Conservation (phyloP, 2,888 invertebrate genomes). For the Apamea crenata region DNA sequence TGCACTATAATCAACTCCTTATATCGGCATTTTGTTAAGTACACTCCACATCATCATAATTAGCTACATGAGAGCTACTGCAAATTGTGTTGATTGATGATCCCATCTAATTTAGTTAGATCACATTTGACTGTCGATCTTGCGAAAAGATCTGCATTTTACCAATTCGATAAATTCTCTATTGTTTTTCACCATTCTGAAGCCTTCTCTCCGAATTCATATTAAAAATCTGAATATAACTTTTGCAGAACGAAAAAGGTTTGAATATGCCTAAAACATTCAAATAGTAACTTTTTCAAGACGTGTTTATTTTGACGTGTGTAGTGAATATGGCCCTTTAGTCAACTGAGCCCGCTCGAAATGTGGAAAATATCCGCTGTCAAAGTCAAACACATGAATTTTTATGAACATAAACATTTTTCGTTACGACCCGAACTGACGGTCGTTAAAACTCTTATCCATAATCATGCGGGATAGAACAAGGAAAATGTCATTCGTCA, state of each 20-base stretch:
- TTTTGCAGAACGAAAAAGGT: background rate
- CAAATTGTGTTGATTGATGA: constrained; percentile 32
- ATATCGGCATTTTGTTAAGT: constrained; percentile 67
- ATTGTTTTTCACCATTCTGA: background rate
- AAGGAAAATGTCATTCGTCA: constrained; percentile 68
- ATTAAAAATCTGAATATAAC: background rate
- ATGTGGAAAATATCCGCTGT: constrained; percentile 57
- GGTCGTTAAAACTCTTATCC: constrained; percentile 68
- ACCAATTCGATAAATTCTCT: background rate
- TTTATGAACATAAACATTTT: constrained; percentile 69
- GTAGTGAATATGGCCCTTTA: too few species aligned
- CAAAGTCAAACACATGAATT: constrained; percentile 63
- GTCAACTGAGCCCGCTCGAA: too few species aligned
- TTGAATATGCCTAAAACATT: background rate
- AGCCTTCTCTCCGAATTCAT: background rate
- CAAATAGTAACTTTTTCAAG: background rate
- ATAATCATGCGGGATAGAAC: constrained; percentile 66
- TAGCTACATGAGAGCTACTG: constrained; percentile 25
- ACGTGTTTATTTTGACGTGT: background rate
- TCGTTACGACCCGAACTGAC: constrained; percentile 60
- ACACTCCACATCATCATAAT: constrained; percentile 59
- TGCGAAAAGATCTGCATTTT: background rate
- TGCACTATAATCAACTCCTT: constrained; percentile 74
- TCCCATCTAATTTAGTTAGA: constrained; percentile 5
- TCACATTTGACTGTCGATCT: background rate